A percentile compares a stretch with the other conserved stretches of the same genome.
Conservation (phyloP, 1,140 invertebrate species). For the Stegodyphus dumicola region DNA sequence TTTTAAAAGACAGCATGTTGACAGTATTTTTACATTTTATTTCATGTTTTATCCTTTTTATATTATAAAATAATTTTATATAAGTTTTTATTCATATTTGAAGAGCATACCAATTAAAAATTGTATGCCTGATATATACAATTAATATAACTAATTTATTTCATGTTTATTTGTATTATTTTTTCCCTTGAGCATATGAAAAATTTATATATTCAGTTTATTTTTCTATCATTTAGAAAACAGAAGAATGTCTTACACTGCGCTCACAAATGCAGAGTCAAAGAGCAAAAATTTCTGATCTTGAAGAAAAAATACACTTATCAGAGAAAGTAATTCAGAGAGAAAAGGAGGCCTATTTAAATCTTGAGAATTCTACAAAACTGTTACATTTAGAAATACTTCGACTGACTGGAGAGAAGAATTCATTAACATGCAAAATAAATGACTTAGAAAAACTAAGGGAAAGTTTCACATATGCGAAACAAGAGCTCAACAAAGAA, state of each 20-base stretch:
- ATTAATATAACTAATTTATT: too few relatives aligned
- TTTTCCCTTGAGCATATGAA: too few relatives aligned
- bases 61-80: too few relatives aligned
- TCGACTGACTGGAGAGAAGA: slow-evolving; percentile 35
- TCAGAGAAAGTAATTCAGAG: slow-evolving; percentile 9
- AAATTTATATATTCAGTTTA: too few relatives aligned
- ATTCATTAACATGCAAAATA: slow-evolving; percentile 36
- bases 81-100: too few relatives aligned
- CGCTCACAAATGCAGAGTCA: slow-evolving; percentile 12
- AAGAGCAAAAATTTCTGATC: not conserved
- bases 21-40: too few relatives aligned
- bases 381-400: slow-evolving; percentile 47
- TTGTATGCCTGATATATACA: too few relatives aligned
- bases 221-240: slow-evolving; percentile 1
- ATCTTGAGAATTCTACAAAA: slow-evolving; percentile 24
- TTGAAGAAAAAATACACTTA: slow-evolving; percentile 23
- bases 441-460: slow-evolving; percentile 49
- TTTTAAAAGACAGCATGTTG: too few relatives aligned
- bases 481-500: slow-evolving; percentile 44
- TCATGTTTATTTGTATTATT: too few relatives aligned
- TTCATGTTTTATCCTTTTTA: too few relatives aligned
- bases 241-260: slow-evolving; percentile 28
- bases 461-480: slow-evolving; percentile 31
- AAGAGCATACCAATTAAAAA: too few relatives aligned
- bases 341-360: slow-evolving; percentile 24